phyloP scores from a whole-genome alignment of 2,113 vertebrate genomes.

The Ailurus styani region DNA sequence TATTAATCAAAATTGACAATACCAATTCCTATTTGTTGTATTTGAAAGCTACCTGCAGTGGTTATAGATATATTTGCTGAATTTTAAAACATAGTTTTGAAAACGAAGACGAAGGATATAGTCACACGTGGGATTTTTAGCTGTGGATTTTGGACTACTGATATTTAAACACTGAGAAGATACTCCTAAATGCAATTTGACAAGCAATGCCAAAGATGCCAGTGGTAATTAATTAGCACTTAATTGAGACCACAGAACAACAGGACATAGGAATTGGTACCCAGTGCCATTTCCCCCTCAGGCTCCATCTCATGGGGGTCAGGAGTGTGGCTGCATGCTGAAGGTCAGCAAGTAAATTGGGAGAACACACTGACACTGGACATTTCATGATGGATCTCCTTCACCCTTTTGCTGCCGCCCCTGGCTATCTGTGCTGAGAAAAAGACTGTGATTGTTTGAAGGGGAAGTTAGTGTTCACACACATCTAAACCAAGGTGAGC shows the following conservation, averaged over 20 bases:
- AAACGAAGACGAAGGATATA: constrained; percentile 23
- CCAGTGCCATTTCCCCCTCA: constrained; percentile 89
- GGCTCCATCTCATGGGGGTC: constrained; percentile 92
- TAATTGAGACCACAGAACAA: constrained; percentile 94
- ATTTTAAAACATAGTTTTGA: constrained; percentile 73
- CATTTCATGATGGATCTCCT: constrained; percentile 87
- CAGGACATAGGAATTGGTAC: constrained; percentile 90
- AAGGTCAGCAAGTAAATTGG: constrained; percentile 91
- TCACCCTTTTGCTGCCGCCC: constrained; percentile 82
- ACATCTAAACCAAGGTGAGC: constrained; percentile 65
- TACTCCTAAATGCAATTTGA: constrained; percentile 94
- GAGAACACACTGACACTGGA: constrained; percentile 87
- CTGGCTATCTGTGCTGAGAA: constrained; percentile 82
- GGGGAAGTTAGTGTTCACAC: constrained; percentile 67
- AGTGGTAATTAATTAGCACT: constrained; percentile 99
- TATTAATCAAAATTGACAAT: constrained; percentile 95
- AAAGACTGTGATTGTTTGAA: constrained; percentile 73
- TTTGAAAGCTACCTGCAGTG: constrained; percentile 85
- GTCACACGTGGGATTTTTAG: constrained; percentile 37
- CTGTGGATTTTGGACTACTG: constrained; percentile 64
- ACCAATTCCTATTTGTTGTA: constrained; percentile 86
- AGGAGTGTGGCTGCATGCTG: constrained; percentile 87
- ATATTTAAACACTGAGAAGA: constrained; percentile 87
- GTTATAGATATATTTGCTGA: constrained; percentile 49
- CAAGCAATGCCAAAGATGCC: constrained; percentile 96